Conservation (phyloP, 2,113 vertebrate species). For the Planiliza haematocheilus region DNA sequence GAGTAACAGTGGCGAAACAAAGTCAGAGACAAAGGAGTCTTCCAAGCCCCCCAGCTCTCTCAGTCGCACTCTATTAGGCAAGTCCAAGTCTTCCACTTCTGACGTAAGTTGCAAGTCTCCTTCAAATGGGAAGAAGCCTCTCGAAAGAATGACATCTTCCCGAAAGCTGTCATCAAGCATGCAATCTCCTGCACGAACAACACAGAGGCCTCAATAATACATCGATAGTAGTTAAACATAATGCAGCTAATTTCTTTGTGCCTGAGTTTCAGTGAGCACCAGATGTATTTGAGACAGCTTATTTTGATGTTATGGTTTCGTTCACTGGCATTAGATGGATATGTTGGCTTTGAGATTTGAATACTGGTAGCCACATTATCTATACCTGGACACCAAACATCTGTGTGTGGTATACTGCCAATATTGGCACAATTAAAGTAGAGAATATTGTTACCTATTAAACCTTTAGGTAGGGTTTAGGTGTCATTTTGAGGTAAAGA, state of each 20-base stretch:
- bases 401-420: background rate
- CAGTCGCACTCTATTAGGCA: constrained; percentile 91
- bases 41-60: constrained; percentile 84
- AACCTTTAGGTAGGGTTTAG: background rate
- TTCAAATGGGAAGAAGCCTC: constrained; percentile 85
- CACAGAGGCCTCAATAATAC: constrained; percentile 91
- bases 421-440: background rate
- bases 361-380: constrained; percentile 1
- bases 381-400: constrained; percentile 15
- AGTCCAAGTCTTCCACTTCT: constrained; percentile 91
- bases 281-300: constrained; percentile 43
- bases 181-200: constrained; percentile 91
- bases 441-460: background rate
- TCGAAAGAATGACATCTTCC: constrained; percentile 86
- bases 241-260: constrained; percentile 92
- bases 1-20: constrained; percentile 64
- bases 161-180: constrained; percentile 91
- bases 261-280: constrained; percentile 80
- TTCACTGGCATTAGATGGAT: background rate
- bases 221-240: constrained; percentile 79
- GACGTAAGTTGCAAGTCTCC: constrained; percentile 84
- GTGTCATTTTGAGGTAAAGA: constrained; percentile 2
- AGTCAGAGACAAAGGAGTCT: constrained; percentile 80
- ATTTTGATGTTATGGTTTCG: constrained; percentile 47
- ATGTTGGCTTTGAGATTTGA: constrained; percentile 26